A percentile compares a stretch with the other conserved stretches of the same genome.
Evolutionary conservation across 2,113 vertebrate genomes (phyloP).

Genomic region (Daboia siamensis): DNA sequence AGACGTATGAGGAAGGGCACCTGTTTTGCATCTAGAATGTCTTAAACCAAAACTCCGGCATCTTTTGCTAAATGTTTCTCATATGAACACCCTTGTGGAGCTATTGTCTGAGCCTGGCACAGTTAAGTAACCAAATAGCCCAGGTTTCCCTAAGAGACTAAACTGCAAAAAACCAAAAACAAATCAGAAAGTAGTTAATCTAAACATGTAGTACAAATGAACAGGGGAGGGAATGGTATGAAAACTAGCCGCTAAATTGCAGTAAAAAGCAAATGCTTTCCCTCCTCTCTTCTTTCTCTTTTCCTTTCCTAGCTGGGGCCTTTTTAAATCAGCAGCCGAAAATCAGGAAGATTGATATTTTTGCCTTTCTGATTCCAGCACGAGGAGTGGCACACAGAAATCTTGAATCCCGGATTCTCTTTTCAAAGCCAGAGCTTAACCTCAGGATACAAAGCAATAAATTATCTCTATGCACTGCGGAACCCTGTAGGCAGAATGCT

Average conservation of each 20-base stretch:
- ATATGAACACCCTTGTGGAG: neutral
- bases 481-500: neutral
- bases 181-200: neutral
- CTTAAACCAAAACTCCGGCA: neutral
- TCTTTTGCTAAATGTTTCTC: neutral
- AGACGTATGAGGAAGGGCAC: neutral
- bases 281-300: constrained; percentile 46
- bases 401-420: neutral
- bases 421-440: neutral
- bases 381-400: neutral
- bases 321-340: constrained; percentile 25
- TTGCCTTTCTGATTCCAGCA: neutral
- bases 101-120: neutral
- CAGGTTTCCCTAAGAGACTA: neutral
- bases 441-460: neutral
- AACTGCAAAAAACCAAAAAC: neutral
- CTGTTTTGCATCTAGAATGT: neutral
- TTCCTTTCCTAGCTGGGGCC: constrained; percentile 30
- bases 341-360: neutral
- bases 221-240: neutral
- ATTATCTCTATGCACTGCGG: neutral
- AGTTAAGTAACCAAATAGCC: neutral
- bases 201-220: neutral
- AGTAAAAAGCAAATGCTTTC: constrained; percentile 21
- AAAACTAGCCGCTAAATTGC: neutral